Percentiles rank a stretch among this genome's conserved stretches.
Conservation (phyloP, 2,113 vertebrate genomes). For the Upupa epops region DNA sequence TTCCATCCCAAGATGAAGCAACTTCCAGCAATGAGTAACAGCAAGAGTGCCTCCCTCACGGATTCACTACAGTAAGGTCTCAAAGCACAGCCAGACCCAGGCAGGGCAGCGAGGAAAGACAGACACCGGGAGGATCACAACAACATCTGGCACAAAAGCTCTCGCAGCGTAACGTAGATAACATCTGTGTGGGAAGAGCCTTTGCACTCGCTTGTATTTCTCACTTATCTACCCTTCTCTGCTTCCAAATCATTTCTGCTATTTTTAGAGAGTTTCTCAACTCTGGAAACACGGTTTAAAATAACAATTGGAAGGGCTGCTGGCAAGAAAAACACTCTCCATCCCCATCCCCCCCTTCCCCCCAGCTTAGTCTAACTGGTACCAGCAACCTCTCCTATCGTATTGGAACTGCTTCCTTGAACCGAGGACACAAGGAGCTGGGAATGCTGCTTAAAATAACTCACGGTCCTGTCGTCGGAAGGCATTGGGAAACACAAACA, state of each 20-base stretch:
- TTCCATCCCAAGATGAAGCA: constrained; percentile 40
- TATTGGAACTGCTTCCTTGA: background rate
- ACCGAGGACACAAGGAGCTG: background rate
- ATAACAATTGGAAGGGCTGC: background rate
- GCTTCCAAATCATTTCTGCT: constrained; percentile 8
- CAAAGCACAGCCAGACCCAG: background rate
- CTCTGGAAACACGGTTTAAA: background rate
- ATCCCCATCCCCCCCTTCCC: too few relatives aligned
- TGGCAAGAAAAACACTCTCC: background rate
- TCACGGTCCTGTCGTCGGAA: background rate
- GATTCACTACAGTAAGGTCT: background rate
- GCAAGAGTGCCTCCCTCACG: constrained; percentile 40
- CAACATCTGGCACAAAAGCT: background rate
- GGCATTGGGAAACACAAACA: background rate
- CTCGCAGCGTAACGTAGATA: constrained; percentile 16
- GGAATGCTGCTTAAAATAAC: background rate
- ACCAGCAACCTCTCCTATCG: background rate
- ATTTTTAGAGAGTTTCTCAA: constrained; percentile 25
- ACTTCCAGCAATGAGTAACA: constrained; percentile 20
- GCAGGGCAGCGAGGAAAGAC: background rate
- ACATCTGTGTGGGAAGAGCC: background rate
- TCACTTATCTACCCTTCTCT: background rate
- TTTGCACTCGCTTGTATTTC: background rate
- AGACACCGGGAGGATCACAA: background rate
- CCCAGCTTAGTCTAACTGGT: background rate